Percentiles rank a stretch among this genome's conserved stretches.
These are phyloP conservation scores for Melanargia galathea DNA, from an alignment of 2,888 invertebrate species.

Conservation along the genomic window DNA sequence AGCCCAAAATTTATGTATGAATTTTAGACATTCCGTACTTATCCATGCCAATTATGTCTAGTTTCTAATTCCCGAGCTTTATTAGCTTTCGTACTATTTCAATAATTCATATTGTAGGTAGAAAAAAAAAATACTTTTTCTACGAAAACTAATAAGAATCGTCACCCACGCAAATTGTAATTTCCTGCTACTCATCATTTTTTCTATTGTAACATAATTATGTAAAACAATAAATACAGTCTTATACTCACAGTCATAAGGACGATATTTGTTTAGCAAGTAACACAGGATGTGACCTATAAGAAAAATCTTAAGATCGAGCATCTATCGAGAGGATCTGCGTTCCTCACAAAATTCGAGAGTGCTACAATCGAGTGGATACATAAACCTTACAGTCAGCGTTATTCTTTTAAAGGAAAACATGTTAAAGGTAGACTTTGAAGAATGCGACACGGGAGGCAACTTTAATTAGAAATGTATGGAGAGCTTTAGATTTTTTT, in stretches of 20 bases:
- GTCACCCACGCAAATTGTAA: background rate
- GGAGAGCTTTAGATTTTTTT: no score
- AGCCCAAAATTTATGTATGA: no score
- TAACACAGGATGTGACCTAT: slow-evolving; percentile 33
- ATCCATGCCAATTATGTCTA: background rate
- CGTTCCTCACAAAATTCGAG: slow-evolving; percentile 30
- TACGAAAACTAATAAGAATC: background rate
- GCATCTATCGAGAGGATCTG: slow-evolving; percentile 29
- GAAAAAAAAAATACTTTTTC: background rate
- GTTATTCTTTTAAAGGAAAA: slow-evolving; percentile 18
- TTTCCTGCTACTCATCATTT: background rate
- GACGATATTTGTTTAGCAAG: background rate
- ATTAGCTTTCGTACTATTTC: background rate
- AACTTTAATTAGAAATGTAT: no score
- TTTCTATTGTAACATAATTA: background rate
- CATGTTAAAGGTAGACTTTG: no score
- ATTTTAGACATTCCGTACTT: no score
- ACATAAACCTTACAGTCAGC: slow-evolving; percentile 28
- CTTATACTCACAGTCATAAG: background rate
- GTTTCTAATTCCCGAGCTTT: background rate
- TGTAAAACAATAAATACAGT: background rate
- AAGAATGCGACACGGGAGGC: no score
- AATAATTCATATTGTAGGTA: background rate
- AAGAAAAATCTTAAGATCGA: slow-evolving; percentile 28
- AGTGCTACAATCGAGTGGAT: slow-evolving; percentile 26